These are phyloP conservation scores for Sminthurides aquaticus DNA, from an alignment of 2,888 invertebrate species.

Conservation along the genomic window DNA sequence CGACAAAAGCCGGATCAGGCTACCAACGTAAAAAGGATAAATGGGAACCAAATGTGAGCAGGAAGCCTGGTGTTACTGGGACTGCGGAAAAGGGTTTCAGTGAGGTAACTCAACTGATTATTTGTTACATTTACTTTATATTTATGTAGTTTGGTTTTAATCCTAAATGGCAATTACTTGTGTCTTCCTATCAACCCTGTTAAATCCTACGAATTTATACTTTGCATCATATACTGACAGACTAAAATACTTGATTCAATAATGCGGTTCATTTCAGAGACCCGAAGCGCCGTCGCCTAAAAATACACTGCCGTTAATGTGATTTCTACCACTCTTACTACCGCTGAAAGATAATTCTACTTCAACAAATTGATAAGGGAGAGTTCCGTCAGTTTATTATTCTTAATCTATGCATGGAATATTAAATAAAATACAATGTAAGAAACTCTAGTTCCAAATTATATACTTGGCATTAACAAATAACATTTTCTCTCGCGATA, in stretches of 20 bases:
- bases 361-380: too few species aligned
- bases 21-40: conserved; percentile 20
- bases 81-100: conserved; percentile 5
- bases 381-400: neutral
- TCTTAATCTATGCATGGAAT: too few species aligned
- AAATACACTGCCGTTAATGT: conserved; percentile 22
- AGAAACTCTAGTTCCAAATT: neutral
- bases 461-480: neutral
- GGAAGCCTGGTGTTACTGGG: conserved; percentile 15
- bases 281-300: conserved; percentile 18
- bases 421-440: neutral
- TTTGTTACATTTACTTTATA: too few species aligned
- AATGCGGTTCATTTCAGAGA: conserved; percentile 10
- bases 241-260: too few species aligned
- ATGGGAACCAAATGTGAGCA: conserved; percentile 17
- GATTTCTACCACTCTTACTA: too few species aligned
- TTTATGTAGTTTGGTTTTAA: too few species aligned
- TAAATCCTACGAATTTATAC: too few species aligned
- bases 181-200: too few species aligned
- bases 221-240: too few species aligned
- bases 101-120: conserved; percentile 16
- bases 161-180: too few species aligned
- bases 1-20: conserved; percentile 31
- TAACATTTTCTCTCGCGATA: neutral
- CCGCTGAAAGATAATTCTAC: too few species aligned